Conservation (phyloP, 2,888 invertebrate species). For the Leptopilina drosophilae region DNA sequence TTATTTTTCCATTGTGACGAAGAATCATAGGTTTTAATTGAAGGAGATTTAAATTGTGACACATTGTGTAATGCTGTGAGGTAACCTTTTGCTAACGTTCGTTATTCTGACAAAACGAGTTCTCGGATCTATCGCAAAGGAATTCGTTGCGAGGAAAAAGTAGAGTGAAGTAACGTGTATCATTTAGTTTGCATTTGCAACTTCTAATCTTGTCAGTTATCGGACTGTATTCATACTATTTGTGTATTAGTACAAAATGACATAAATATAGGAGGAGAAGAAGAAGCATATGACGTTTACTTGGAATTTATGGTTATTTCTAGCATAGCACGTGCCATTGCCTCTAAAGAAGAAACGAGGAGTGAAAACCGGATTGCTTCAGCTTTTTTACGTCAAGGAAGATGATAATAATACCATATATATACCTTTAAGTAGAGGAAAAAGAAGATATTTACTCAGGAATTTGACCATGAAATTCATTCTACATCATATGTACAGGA, state of each 20-base stretch:
- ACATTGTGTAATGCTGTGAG: neutral
- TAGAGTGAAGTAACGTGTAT: conserved; percentile 31
- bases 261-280: conserved; percentile 4
- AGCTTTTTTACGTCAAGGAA: conserved; percentile 25
- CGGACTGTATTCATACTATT: neutral
- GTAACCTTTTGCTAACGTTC: neutral
- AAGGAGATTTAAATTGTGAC: neutral
- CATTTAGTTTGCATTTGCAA: conserved; percentile 40
- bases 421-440: neutral
- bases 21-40: neutral
- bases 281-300: neutral
- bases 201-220: conserved; percentile 26
- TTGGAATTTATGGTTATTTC: conserved; percentile 32
- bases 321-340: conserved; percentile 33
- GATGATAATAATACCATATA: neutral
- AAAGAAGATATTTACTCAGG: neutral
- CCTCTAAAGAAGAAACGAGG: conserved; percentile 17
- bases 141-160: neutral
- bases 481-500: neutral
- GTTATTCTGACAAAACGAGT: conserved; percentile 33
- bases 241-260: conserved; percentile 11
- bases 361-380: conserved; percentile 35
- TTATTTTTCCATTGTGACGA: neutral
- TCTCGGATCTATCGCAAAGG: neutral
- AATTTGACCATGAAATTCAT: conserved; percentile 8